These are phyloP conservation scores for Dallia pectoralis DNA, from an alignment of 2,797 vertebrate genomes.

Conservation along the genomic window DNA sequence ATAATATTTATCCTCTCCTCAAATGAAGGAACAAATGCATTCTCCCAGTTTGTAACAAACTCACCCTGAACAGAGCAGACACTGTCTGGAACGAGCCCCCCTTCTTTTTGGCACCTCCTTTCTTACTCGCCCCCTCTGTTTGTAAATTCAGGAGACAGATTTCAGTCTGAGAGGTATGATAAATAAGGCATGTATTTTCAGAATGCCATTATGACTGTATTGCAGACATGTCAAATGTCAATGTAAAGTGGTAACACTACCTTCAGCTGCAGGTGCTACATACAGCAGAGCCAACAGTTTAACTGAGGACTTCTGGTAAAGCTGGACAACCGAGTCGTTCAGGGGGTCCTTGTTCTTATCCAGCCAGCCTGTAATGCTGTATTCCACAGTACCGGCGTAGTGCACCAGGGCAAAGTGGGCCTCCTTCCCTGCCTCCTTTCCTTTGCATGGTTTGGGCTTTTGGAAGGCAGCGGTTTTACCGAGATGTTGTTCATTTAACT, in stretches of 20 bases:
- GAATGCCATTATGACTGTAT: background rate
- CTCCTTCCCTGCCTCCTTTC: slow-evolving; percentile 59
- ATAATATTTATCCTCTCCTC: background rate
- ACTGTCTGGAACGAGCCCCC: slow-evolving; percentile 91
- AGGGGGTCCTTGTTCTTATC: slow-evolving; percentile 91
- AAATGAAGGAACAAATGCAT: background rate
- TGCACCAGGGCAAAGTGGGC: slow-evolving; percentile 74
- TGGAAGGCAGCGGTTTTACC: slow-evolving; percentile 77
- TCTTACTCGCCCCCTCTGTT: slow-evolving; percentile 19
- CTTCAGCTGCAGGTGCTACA: slow-evolving; percentile 65
- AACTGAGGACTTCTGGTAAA: slow-evolving; percentile 84
- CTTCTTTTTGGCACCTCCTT: slow-evolving; percentile 80
- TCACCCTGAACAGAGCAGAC: slow-evolving; percentile 85
- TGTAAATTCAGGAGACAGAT: background rate
- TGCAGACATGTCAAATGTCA: background rate
- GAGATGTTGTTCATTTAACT: slow-evolving; percentile 80
- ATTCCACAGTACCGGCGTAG: slow-evolving; percentile 74
- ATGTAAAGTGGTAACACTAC: slow-evolving; percentile 71
- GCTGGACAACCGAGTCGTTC: slow-evolving; percentile 80
- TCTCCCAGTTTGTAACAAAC: background rate
- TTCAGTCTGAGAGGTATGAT: slow-evolving; percentile 25
- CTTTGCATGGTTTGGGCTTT: slow-evolving; percentile 79
- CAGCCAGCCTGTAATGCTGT: slow-evolving; percentile 75
- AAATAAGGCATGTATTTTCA: slow-evolving; percentile 19
- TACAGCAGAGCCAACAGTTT: slow-evolving; percentile 80